These are phyloP conservation scores for Capitella teleta DNA, from an alignment of 1,140 invertebrate species.

Conservation along the genomic window DNA sequence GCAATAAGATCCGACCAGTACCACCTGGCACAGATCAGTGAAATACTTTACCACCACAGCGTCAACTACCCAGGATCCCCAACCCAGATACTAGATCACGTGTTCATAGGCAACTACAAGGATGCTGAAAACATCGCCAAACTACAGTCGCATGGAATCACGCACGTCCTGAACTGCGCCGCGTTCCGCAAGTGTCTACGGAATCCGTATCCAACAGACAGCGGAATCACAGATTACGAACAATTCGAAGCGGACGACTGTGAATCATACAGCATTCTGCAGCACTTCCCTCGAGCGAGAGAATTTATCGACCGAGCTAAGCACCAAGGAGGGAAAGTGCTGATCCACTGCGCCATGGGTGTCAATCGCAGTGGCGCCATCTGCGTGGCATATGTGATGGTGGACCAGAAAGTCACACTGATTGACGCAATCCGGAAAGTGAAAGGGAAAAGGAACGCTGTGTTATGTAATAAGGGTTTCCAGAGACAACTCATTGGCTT, in stretches of 20 bases:
- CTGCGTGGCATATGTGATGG: slow-evolving; percentile 9
- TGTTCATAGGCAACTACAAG: slow-evolving; percentile 8
- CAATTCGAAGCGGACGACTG: slow-evolving; percentile 13
- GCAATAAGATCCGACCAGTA: too few relatives aligned
- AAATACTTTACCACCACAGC: too few relatives aligned
- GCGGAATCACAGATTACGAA: slow-evolving; percentile 6
- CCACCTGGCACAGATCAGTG: too few relatives aligned
- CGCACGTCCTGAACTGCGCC: slow-evolving; percentile 13
- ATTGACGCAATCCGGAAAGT: slow-evolving; percentile 9
- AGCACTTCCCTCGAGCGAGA: slow-evolving; percentile 11
- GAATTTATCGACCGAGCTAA: slow-evolving; percentile 11
- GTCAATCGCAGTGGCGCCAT: slow-evolving; percentile 13
- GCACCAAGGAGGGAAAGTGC: slow-evolving; percentile 7
- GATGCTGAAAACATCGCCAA: slow-evolving; percentile 6
- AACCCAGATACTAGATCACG: slow-evolving; percentile 9
- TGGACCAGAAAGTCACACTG: slow-evolving; percentile 11
- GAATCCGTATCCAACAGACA: slow-evolving; percentile 2
- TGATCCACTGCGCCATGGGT: slow-evolving; percentile 13
- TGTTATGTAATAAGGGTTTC: slow-evolving; percentile 12
- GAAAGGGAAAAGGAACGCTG: slow-evolving; percentile 5
- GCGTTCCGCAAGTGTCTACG: too few relatives aligned
- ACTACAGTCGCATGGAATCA: slow-evolving; percentile 9
- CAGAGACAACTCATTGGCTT: slow-evolving; percentile 6
- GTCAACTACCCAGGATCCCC: neutral
- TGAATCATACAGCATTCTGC: slow-evolving; percentile 10